Percentiles rank a stretch among this genome's conserved stretches.
Evolutionary conservation across 2,888 invertebrate species (phyloP).

Genomic region (Drosophila peninsularis): DNA sequence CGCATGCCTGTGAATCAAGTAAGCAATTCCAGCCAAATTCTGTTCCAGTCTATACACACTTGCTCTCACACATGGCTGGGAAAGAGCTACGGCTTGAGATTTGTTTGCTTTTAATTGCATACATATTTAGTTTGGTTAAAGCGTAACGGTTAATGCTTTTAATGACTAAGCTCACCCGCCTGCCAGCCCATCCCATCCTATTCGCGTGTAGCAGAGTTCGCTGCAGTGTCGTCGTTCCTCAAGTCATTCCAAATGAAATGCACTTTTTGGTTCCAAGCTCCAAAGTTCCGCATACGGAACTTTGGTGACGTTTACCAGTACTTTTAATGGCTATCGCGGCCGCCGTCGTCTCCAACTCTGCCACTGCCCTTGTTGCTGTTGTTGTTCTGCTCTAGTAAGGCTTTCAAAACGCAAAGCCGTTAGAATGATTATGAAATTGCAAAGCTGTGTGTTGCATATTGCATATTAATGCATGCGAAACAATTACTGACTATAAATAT

Average conservation of each 20-base stretch:
- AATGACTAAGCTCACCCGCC: conserved; percentile 48
- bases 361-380: conserved; percentile 7
- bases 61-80: conserved; percentile 31
- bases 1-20: conserved; percentile 16
- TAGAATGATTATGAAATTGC: conserved; percentile 75
- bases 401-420: conserved; percentile 47
- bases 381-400: conserved; percentile 74
- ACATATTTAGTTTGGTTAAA: conserved; percentile 63
- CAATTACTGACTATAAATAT: conserved; percentile 38
- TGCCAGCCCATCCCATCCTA: not conserved
- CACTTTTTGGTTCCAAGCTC: conserved; percentile 28
- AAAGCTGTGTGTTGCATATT: conserved; percentile 29
- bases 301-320: conserved; percentile 28
- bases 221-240: conserved; percentile 21
- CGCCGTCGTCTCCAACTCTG: conserved; percentile 2
- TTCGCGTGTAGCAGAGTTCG: conserved; percentile 24
- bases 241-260: conserved; percentile 57
- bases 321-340: conserved; percentile 3
- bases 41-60: conserved; percentile 24
- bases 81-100: conserved; percentile 45
- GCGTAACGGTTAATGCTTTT: conserved; percentile 68
- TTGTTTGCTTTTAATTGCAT: conserved; percentile 73
- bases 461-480: conserved; percentile 32
- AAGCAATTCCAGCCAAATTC: conserved; percentile 37
- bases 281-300: conserved; percentile 11